These are phyloP conservation scores for Falco naumanni DNA, from an alignment of 2,797 vertebrate genomes.

Conservation along the genomic window DNA sequence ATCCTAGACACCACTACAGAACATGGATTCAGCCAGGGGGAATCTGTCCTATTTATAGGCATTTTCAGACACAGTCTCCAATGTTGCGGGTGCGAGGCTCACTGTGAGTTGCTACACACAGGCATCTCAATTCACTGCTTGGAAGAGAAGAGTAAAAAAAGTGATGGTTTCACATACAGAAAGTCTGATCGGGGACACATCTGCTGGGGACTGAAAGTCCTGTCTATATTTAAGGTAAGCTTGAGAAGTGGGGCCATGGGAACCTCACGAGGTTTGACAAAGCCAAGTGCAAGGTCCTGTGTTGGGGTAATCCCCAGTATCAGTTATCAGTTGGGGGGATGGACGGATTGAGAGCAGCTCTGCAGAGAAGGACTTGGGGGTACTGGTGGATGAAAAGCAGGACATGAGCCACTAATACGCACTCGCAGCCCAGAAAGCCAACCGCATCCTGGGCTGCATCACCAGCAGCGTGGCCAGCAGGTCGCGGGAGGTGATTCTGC, in stretches of 20 bases:
- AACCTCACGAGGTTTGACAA: neutral
- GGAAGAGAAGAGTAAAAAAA: neutral
- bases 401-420: too few relatives aligned
- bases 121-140: neutral
- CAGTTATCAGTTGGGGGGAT: too few relatives aligned
- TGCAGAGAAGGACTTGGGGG: too few relatives aligned
- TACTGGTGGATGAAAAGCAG: too few relatives aligned
- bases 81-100: fast-evolving
- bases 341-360: too few relatives aligned
- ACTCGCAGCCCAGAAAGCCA: too few relatives aligned
- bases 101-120: neutral
- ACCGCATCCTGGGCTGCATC: neutral
- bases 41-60: neutral
- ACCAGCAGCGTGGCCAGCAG: neutral
- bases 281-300: neutral
- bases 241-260: neutral
- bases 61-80: neutral
- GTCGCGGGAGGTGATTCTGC: neutral
- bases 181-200: neutral
- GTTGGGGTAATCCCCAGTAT: too few relatives aligned
- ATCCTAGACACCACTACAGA: neutral
- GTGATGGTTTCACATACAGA: fast-evolving
- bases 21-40: neutral
- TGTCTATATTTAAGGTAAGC: neutral
- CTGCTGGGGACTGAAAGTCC: neutral